Percentiles rank a stretch among this genome's conserved stretches.
phyloP scores from a whole-genome alignment of 2,113 vertebrate species.

The human region DNA sequence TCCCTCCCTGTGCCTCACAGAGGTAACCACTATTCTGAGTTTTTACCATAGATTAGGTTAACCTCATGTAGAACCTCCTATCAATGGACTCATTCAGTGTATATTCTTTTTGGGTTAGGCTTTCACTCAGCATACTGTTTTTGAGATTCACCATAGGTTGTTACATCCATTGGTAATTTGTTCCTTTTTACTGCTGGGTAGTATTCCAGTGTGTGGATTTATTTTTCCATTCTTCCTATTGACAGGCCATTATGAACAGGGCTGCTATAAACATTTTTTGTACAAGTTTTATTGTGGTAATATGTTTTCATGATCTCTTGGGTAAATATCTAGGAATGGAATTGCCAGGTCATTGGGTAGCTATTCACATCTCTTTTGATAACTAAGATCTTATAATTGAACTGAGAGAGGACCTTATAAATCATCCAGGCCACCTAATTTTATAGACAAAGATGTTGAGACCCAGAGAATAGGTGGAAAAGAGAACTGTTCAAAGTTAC shows the following conservation, averaged over 20 bases:
- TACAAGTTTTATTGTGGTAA: background rate
- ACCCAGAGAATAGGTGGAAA: background rate
- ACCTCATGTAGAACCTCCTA: background rate
- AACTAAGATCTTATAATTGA: background rate
- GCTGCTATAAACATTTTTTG: background rate
- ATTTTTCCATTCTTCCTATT: constrained; percentile 24
- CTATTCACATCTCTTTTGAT: background rate
- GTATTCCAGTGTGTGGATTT: background rate
- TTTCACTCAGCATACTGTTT: background rate
- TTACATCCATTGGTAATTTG: background rate
- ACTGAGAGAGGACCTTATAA: background rate
- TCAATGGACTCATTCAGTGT: background rate
- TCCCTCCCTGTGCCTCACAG: background rate
- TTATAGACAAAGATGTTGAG: background rate
- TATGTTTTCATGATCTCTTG: background rate
- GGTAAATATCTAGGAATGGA: background rate
- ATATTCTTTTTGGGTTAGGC: background rate
- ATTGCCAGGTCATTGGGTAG: background rate
- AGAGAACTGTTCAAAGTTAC: background rate
- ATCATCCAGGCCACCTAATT: background rate
- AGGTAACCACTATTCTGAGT: background rate
- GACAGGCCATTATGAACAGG: background rate
- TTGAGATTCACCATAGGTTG: background rate
- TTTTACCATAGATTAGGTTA: background rate
- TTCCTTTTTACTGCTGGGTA: background rate